Percentiles rank a stretch among this genome's conserved stretches.
Evolutionary conservation across 2,888 invertebrate species (phyloP).

Genomic region (Plusia festucae): DNA sequence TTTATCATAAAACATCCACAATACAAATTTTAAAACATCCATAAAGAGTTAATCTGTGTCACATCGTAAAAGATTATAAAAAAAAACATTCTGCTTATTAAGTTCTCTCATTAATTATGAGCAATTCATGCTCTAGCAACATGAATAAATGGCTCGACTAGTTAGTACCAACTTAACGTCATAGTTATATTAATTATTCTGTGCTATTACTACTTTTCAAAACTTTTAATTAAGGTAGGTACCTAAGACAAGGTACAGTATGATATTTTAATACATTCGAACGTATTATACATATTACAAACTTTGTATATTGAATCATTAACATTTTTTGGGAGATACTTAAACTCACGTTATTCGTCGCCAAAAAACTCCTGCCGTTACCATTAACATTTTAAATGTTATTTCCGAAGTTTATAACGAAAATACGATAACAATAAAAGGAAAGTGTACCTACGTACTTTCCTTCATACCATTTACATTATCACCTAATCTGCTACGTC

Average conservation of each 20-base stretch:
- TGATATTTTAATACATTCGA: background rate
- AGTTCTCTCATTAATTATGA: background rate
- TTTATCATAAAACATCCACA: too few species aligned
- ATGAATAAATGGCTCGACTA: constrained; percentile 15
- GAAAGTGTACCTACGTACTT: background rate
- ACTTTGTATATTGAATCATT: background rate
- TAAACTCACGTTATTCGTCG: background rate
- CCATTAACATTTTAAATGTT: background rate
- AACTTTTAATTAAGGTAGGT: constrained; percentile 11
- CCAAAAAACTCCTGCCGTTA: background rate
- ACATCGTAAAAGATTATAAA: too few species aligned
- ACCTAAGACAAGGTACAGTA: background rate
- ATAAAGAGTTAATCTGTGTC: too few species aligned
- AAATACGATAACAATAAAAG: background rate
- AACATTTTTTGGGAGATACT: background rate
- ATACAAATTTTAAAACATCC: too few species aligned
- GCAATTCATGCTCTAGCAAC: background rate
- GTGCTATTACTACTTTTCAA: background rate
- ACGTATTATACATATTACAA: background rate
- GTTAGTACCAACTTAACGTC: background rate
- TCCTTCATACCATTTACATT: background rate
- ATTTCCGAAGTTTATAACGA: background rate
- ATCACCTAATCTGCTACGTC: constrained; percentile 6
- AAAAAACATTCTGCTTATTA: too few species aligned
- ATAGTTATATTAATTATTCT: too few species aligned